A percentile compares a stretch with the other conserved stretches of the same genome.
These are phyloP conservation scores for Chondrosia reniformis DNA, from an alignment of 37 sponge, comb jelly and placozoan species.

Conservation along the genomic window DNA sequence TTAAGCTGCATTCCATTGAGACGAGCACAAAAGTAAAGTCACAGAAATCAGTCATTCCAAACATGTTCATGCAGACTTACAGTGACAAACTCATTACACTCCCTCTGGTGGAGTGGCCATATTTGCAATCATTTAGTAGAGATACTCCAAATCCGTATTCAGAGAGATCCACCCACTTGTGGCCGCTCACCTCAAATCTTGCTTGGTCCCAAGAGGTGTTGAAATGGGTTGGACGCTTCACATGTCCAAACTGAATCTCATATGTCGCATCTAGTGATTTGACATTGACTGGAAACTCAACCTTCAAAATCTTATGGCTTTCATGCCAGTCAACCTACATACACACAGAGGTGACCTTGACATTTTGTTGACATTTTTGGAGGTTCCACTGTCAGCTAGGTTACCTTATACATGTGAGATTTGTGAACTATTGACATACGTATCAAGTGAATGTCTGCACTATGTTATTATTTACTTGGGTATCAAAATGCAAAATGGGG, in stretches of 20 bases:
- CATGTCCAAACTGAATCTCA: constrained; percentile 76
- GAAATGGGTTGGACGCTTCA: constrained; percentile 67
- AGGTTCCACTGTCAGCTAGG: not conserved
- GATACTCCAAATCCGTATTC: constrained; percentile 76
- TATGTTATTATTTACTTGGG: constrained; percentile 20
- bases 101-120: constrained; percentile 59
- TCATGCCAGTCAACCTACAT: constrained; percentile 73
- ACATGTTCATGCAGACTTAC: constrained; percentile 30
- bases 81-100: constrained; percentile 56
- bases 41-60: not conserved
- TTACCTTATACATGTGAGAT: not conserved
- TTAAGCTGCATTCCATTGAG: constrained; percentile 16
- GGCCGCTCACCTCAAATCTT: constrained; percentile 77
- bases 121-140: constrained; percentile 58
- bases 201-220: constrained; percentile 85
- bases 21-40: not conserved
- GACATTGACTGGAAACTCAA: constrained; percentile 70
- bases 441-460: too few species aligned
- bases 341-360: not conserved
- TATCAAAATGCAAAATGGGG: constrained; percentile 53
- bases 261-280: constrained; percentile 54
- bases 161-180: constrained; percentile 74
- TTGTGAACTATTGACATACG: not conserved
- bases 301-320: constrained; percentile 67
- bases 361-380: not conserved